Conservation (phyloP, 2,113 vertebrate species). For the Noctilio leporinus region DNA sequence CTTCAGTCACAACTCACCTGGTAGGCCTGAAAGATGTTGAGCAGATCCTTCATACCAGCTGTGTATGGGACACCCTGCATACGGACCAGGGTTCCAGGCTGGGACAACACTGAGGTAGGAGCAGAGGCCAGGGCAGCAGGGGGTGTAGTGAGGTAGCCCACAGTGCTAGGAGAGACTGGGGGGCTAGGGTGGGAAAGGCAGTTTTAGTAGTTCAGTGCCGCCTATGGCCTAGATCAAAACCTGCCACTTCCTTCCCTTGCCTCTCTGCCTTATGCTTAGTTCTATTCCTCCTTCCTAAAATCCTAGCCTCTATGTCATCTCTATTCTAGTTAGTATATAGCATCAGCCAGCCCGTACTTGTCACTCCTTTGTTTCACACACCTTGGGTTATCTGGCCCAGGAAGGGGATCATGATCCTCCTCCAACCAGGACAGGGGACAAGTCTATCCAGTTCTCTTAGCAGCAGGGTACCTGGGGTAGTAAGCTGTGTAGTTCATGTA, state of each 20-base stretch:
- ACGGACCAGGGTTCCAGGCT: slow-evolving; percentile 89
- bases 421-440: neutral
- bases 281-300: neutral
- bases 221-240: neutral
- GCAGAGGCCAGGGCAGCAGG: slow-evolving; percentile 88
- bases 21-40: slow-evolving; percentile 97
- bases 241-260: neutral
- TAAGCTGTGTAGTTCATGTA: slow-evolving; percentile 99
- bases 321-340: neutral
- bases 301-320: neutral
- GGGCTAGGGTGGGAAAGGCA: slow-evolving; percentile 78
- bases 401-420: neutral
- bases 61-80: slow-evolving; percentile 98
- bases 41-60: slow-evolving; percentile 94
- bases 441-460: neutral
- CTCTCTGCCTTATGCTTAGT: neutral
- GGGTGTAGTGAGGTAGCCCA: slow-evolving; percentile 92
- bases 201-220: neutral
- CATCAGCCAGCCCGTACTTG: neutral
- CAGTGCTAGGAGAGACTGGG: slow-evolving; percentile 92
- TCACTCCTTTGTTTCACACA: neutral
- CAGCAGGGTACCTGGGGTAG: slow-evolving; percentile 89
- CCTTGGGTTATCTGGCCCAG: neutral
- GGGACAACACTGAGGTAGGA: slow-evolving; percentile 84
- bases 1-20: slow-evolving; percentile 87